A percentile compares a stretch with the other conserved stretches of the same genome.
phyloP scores from a whole-genome alignment of 2,888 invertebrate species.

The Blastobasis adustella region DNA sequence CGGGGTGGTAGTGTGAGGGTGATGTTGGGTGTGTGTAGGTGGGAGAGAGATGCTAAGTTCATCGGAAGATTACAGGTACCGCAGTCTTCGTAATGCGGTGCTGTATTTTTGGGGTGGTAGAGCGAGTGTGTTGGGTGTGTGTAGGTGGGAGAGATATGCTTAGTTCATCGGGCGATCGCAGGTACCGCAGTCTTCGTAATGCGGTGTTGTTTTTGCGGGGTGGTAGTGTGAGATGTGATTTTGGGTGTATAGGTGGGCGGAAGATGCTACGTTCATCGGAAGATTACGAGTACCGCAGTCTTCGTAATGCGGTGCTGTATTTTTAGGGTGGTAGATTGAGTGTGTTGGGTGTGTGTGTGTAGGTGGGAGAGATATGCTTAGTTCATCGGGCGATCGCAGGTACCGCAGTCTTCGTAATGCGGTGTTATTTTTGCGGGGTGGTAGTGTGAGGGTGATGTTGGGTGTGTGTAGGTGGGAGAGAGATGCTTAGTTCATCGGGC shows the following conservation, averaged over 20 bases:
- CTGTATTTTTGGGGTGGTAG: not conserved
- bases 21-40: no score
- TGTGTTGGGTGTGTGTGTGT: not conserved
- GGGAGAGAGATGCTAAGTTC: not conserved
- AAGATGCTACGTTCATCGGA: slow-evolving; percentile 46
- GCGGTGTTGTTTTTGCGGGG: no score
- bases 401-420: no score
- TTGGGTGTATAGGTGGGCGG: no score
- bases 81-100: not conserved
- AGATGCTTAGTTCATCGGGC: not conserved
- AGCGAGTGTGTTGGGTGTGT: not conserved
- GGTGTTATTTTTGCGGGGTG: no score
- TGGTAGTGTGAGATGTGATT: no score
- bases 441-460: no score
- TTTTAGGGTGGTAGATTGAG: not conserved
- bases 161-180: not conserved
- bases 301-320: slow-evolving; percentile 18
- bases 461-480: no score
- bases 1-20: no score
- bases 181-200: no score
- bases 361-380: no score
- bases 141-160: not conserved
- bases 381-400: no score
- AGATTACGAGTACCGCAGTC: slow-evolving; percentile 53
- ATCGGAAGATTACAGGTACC: not conserved